Base-by-base conservation (phyloP, 1,140 invertebrate species). In the Tribolium castaneum region DNA sequence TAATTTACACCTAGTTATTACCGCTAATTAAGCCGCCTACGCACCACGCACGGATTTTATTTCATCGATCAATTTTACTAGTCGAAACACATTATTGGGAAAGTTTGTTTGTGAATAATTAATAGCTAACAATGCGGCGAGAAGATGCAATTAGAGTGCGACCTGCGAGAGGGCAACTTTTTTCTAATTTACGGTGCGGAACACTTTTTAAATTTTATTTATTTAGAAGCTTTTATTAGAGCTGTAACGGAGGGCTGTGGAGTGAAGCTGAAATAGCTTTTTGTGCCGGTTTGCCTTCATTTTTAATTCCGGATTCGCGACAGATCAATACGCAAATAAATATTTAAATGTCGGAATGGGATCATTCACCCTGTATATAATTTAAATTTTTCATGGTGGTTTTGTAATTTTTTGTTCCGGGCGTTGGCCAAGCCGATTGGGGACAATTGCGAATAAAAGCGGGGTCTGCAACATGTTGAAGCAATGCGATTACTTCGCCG, bases 401-500 rank as follows among this genome's bases (percentile, higher is more conserved):
- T 1, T 12, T 35, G 34, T 30, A 66, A 13, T 12, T 35, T 3
- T 66, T 5, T 35, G 4, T 59, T 25, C 25, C 22, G 13, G 25
- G 59, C 14, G 59, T 66, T 14, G 30, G 59, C 5, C n/a, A 13
- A 66, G 34, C n/a, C 45, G 59, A 35, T 66, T 66, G 59, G 59
- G 35, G 2, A 9, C 30, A 14, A 66, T 66, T 66, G 59, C 25
- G 54, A 34, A 30, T 14, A 62, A 62, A 62, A 30, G 56, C 56
- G 19, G 56, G 22, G 22, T 35, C 25, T 66, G 59, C 59, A 66
- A 66, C 59, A 75, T 52, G 72, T 75, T 75, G 72, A 45, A 22
- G 75, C 49, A 76, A 76, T 73, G 51, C 34, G 9, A 59, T 77
- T 73, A 73, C 50, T 30, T 70, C 34, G 6, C 35, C 66, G 35